Evolutionary conservation across 1,140 invertebrate genomes (phyloP).

Genomic region (Dryas iulia): DNA sequence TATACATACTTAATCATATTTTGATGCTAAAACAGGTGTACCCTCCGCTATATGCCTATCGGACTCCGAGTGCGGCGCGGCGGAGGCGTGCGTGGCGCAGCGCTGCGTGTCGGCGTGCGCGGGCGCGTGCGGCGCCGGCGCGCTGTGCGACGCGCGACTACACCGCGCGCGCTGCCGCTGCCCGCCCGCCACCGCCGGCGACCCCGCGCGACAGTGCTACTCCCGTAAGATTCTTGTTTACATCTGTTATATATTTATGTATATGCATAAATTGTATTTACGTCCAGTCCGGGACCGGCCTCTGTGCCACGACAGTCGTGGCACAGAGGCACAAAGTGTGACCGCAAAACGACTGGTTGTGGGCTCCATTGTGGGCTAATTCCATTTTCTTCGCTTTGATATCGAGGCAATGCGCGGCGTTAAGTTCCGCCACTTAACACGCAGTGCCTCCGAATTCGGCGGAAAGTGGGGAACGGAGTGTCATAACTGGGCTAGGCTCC

Average conservation of each 20-base stretch:
- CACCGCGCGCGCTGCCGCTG: constrained; percentile 91
- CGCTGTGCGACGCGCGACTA: constrained; percentile 86
- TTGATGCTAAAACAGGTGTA: constrained; percentile 47
- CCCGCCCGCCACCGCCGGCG: constrained; percentile 90
- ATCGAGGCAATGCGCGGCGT: no score
- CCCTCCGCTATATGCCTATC: constrained; percentile 84
- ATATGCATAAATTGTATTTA: neutral
- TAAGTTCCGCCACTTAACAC: no score
- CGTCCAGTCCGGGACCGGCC: no score
- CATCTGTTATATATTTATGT: neutral
- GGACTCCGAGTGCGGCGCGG: constrained; percentile 87
- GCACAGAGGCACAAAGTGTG: no score
- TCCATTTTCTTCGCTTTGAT: no score
- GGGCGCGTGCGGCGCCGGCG: constrained; percentile 88
- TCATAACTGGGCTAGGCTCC: no score
- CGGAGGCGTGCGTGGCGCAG: constrained; percentile 89
- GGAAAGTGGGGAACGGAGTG: no score
- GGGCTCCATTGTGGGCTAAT: no score
- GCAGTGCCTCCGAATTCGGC: no score
- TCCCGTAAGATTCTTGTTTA: constrained; percentile 83
- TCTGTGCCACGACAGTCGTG: no score
- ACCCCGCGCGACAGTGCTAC: constrained; percentile 92
- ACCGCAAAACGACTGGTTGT: no score
- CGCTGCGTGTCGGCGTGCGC: constrained; percentile 91
- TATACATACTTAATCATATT: no score